These are phyloP conservation scores for Hemaris fuciformis DNA, from an alignment of 2,888 invertebrate species.

Conservation along the genomic window DNA sequence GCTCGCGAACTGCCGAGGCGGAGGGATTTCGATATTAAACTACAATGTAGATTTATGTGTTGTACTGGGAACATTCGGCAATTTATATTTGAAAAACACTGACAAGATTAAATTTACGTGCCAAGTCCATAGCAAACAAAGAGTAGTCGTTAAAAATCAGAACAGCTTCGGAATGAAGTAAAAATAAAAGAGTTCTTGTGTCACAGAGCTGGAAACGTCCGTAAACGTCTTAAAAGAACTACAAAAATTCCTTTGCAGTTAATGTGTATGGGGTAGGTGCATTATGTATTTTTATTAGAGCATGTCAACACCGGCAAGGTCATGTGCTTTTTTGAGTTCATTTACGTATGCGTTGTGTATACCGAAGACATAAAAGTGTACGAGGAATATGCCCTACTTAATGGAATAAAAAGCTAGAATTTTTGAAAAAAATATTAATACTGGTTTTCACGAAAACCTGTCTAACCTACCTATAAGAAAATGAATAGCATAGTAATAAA, in stretches of 20 bases:
- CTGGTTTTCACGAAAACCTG: too few relatives aligned
- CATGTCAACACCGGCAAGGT: slow-evolving; percentile 6
- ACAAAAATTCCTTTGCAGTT: neutral
- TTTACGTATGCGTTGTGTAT: neutral
- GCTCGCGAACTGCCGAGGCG: neutral
- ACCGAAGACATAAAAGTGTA: neutral
- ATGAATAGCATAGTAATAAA: too few relatives aligned
- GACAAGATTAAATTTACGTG: neutral
- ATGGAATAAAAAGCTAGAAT: too few relatives aligned
- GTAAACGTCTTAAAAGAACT: neutral
- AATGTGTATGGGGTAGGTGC: slow-evolving; percentile 16
- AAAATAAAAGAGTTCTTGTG: neutral
- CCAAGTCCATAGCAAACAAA: neutral
- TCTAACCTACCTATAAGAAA: too few relatives aligned
- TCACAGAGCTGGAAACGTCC: neutral
- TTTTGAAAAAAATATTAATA: too few relatives aligned
- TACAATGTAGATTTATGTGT: neutral
- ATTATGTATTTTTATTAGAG: slow-evolving; percentile 29
- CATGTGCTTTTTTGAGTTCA: neutral
- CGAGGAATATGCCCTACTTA: neutral
- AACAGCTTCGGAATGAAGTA: neutral
- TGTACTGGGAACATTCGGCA: neutral
- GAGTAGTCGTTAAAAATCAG: neutral
- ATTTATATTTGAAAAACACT: neutral
- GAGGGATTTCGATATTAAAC: neutral